phyloP scores from a whole-genome alignment of 1,140 invertebrate genomes.

The Drosophila gunungcola region DNA sequence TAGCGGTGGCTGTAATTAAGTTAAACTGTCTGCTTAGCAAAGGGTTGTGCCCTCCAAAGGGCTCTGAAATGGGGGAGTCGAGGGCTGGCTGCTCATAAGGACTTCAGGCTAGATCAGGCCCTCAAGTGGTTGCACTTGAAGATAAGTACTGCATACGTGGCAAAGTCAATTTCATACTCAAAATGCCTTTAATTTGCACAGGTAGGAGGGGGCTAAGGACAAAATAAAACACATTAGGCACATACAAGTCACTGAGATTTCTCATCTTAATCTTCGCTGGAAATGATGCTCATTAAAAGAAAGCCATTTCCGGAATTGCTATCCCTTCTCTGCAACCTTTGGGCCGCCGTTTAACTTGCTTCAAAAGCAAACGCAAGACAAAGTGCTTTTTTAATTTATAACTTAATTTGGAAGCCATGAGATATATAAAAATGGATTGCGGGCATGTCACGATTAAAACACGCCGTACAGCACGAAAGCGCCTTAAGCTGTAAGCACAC shows the following conservation, averaged over 20 bases:
- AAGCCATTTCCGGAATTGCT: slow-evolving; percentile 43
- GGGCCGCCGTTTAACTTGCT: slow-evolving; percentile 20
- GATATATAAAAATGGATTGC: slow-evolving; percentile 62
- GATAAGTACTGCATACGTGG: slow-evolving; percentile 14
- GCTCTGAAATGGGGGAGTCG: slow-evolving; percentile 8
- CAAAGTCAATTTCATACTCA: slow-evolving; percentile 31
- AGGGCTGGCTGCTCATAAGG: slow-evolving; percentile 14
- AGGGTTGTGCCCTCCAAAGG: slow-evolving; percentile 4
- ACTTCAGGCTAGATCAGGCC: slow-evolving; percentile 32
- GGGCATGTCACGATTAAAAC: slow-evolving; percentile 56
- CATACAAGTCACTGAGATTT: slow-evolving; percentile 43
- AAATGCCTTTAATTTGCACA: slow-evolving; percentile 25
- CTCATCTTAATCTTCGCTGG: slow-evolving; percentile 44
- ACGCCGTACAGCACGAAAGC: slow-evolving; percentile 36
- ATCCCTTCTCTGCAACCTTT: slow-evolving; percentile 35
- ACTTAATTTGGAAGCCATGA: slow-evolving; percentile 61
- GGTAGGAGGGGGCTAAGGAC: background rate
- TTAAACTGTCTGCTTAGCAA: slow-evolving; percentile 64
- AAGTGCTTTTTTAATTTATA: slow-evolving; percentile 66
- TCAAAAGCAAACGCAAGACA: slow-evolving; percentile 44
- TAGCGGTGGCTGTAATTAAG: slow-evolving; percentile 72
- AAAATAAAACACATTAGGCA: slow-evolving; percentile 36
- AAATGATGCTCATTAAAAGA: slow-evolving; percentile 48
- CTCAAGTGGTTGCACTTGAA: slow-evolving; percentile 28
- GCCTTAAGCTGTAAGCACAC: slow-evolving; percentile 31